Conservation (phyloP, 2,797 vertebrate species). For the Ctenosaura bakeri region DNA sequence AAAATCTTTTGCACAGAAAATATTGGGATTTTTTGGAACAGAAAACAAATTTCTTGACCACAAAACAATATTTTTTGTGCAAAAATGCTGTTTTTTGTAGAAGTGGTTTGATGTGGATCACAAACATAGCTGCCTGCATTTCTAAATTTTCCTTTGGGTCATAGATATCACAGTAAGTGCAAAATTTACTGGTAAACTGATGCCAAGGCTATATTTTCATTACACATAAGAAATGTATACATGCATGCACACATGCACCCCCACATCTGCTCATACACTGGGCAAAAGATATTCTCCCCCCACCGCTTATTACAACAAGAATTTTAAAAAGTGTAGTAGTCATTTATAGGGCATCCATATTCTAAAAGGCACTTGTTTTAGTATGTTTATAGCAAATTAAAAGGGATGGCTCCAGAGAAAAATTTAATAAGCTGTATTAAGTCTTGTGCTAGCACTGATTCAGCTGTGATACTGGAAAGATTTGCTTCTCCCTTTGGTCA, state of each 20-base stretch:
- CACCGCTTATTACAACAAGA: no score
- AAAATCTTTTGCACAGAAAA: no score
- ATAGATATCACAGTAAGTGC: background rate
- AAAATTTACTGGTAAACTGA: no score
- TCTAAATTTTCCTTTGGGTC: background rate
- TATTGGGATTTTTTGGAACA: no score
- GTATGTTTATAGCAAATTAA: slow-evolving; percentile 7
- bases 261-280: no score
- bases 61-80: no score
- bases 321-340: background rate
- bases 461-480: slow-evolving; percentile 31
- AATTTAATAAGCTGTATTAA: background rate
- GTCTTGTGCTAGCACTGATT: background rate
- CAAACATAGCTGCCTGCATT: background rate
- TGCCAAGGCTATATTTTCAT: no score
- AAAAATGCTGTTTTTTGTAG: background rate
- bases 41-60: no score
- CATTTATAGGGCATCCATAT: background rate
- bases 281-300: no score
- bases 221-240: no score
- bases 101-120: background rate
- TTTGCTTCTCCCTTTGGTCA: background rate
- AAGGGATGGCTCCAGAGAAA: background rate
- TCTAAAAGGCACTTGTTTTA: background rate
- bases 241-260: no score